phyloP scores from a whole-genome alignment of 2,888 invertebrate species.

The Neuroscelio doddi region DNA sequence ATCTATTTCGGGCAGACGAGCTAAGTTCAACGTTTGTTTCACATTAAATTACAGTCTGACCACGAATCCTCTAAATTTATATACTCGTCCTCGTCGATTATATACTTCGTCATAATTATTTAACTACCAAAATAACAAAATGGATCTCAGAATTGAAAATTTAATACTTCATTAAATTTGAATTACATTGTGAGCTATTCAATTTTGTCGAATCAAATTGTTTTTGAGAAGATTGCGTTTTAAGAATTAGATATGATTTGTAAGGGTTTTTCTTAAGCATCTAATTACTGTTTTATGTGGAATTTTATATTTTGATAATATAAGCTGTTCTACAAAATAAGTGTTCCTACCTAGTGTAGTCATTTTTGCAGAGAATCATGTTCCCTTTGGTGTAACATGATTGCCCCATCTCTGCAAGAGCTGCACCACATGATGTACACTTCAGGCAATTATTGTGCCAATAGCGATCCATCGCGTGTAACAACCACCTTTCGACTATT shows the following conservation, averaged over 20 bases:
- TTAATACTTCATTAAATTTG: too few species aligned
- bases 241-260: too few species aligned
- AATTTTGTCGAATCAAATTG: too few species aligned
- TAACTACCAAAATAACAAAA: too few species aligned
- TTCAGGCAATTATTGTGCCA: constrained; percentile 97
- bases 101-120: too few species aligned
- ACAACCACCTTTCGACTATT: constrained; percentile 92
- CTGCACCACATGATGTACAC: constrained; percentile 92
- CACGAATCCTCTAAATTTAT: constrained; percentile 71
- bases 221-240: too few species aligned
- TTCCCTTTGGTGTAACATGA: constrained; percentile 95
- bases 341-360: constrained; percentile 91
- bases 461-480: constrained; percentile 94
- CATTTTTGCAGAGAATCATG: constrained; percentile 96
- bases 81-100: constrained; percentile 66
- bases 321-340: neutral
- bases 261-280: too few species aligned
- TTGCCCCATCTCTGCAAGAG: constrained; percentile 91
- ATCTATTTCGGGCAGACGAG: constrained; percentile 66
- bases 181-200: too few species aligned
- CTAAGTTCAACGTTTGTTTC: constrained; percentile 70
- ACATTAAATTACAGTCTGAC: constrained; percentile 70
- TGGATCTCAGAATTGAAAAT: too few species aligned
- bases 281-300: too few species aligned
- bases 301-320: too few species aligned